These are phyloP conservation scores for Epinephelus coioides DNA, from an alignment of 2,797 vertebrate species.

Conservation along the genomic window DNA sequence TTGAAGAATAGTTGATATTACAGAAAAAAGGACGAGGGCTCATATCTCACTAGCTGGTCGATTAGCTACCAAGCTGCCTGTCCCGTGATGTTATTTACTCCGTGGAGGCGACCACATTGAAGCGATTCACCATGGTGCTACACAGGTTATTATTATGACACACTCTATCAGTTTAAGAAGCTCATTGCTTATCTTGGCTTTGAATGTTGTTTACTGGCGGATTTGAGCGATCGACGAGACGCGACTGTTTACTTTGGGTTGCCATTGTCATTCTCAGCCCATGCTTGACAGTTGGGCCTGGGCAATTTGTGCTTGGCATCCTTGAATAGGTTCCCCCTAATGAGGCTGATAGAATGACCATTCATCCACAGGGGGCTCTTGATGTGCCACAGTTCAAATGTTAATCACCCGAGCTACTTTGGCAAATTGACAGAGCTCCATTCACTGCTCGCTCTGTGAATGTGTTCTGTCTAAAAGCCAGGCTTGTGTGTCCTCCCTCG, in stretches of 20 bases:
- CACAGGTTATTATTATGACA: conserved; percentile 73
- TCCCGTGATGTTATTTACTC: conserved; percentile 52
- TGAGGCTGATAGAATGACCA: conserved; percentile 83
- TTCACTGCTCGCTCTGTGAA: conserved; percentile 76
- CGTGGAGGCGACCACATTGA: conserved; percentile 50
- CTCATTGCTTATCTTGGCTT: conserved; percentile 74
- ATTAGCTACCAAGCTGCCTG: conserved; percentile 23
- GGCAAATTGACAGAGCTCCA: conserved; percentile 84
- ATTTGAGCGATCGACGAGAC: conserved; percentile 61
- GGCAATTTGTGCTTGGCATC: conserved; percentile 81
- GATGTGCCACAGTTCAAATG: conserved; percentile 86
- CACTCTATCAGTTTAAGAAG: conserved; percentile 72
- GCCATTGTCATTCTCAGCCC: conserved; percentile 77
- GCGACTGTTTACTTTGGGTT: conserved; percentile 72
- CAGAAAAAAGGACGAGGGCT: not conserved
- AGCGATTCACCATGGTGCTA: conserved; percentile 49
- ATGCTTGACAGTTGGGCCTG: conserved; percentile 77
- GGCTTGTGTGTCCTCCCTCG: conserved; percentile 72
- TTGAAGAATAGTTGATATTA: not conserved
- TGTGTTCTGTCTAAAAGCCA: conserved; percentile 70
- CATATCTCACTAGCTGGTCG: not conserved
- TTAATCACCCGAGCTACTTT: conserved; percentile 85
- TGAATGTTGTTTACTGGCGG: conserved; percentile 72
- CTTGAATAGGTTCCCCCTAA: conserved; percentile 81
- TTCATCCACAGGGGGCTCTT: conserved; percentile 84